Evolutionary conservation across 53 echinoderm and acorn worm genomes (phyloP).

Genomic region (Antedon mediterranea): DNA sequence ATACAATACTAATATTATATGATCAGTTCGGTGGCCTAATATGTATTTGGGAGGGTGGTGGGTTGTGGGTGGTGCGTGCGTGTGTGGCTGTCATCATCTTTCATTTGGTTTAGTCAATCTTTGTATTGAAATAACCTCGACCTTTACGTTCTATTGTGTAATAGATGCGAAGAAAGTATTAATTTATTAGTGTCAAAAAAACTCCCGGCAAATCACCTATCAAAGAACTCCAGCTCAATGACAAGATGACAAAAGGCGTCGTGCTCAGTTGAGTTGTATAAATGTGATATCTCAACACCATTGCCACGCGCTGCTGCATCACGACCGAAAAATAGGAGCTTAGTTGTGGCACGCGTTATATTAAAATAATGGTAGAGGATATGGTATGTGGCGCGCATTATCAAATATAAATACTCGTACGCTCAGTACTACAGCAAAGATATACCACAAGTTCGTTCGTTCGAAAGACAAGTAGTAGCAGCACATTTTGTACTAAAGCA

Average conservation of each 20-base stretch:
- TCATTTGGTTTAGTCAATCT: not conserved
- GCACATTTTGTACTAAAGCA: no score
- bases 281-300: no score
- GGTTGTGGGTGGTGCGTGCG: no score
- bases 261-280: not conserved
- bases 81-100: not conserved
- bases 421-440: no score
- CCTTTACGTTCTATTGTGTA: not conserved
- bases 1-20: not conserved
- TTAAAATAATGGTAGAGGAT: no score
- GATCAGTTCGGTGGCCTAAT: not conserved
- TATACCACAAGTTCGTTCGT: no score
- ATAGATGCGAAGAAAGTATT: not conserved
- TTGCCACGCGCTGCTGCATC: no score
- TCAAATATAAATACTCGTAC: no score
- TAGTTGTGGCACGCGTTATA: no score
- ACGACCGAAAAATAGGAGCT: no score
- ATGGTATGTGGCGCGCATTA: no score
- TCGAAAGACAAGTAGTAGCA: no score
- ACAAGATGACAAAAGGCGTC: not conserved
- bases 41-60: not conserved
- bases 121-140: not conserved
- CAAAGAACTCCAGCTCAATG: not conserved
- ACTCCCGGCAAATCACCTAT: constrained; percentile 1
- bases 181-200: not conserved